phyloP scores from a whole-genome alignment of 2,113 vertebrate species.

The Silurus meridionalis region DNA sequence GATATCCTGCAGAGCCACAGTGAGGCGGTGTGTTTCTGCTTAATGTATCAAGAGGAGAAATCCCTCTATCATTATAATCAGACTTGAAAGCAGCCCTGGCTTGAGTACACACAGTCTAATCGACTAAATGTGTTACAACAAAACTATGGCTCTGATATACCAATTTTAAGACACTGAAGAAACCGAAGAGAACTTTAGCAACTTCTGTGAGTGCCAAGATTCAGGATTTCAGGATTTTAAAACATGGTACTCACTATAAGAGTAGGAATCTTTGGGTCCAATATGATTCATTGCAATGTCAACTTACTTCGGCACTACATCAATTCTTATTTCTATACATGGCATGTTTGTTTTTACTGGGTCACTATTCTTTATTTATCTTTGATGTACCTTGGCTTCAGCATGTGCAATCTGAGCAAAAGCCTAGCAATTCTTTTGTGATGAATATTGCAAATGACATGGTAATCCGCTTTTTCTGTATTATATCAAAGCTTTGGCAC shows the following conservation, averaged over 20 bases:
- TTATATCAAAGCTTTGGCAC: not conserved
- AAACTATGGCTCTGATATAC: not conserved
- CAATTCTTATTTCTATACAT: not conserved
- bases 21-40: constrained; percentile 30
- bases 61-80: not conserved
- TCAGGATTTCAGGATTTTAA: not conserved
- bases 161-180: not conserved
- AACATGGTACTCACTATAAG: not conserved
- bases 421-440: not conserved
- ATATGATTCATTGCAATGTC: not conserved
- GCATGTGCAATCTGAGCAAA: not conserved
- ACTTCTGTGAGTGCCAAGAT: not conserved
- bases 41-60: not conserved
- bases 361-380: not conserved
- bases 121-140: not conserved
- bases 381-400: not conserved
- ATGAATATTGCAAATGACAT: not conserved
- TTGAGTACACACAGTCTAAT: not conserved
- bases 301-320: not conserved
- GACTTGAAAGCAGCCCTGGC: not conserved
- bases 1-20: constrained; percentile 11
- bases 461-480: constrained; percentile 23
- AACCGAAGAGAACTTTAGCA: not conserved
- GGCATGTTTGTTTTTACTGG: not conserved
- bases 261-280: not conserved